Percentiles rank a stretch among this genome's conserved stretches.
phyloP scores from a whole-genome alignment of 2,888 invertebrate genomes.

The Phalangium opilio region DNA sequence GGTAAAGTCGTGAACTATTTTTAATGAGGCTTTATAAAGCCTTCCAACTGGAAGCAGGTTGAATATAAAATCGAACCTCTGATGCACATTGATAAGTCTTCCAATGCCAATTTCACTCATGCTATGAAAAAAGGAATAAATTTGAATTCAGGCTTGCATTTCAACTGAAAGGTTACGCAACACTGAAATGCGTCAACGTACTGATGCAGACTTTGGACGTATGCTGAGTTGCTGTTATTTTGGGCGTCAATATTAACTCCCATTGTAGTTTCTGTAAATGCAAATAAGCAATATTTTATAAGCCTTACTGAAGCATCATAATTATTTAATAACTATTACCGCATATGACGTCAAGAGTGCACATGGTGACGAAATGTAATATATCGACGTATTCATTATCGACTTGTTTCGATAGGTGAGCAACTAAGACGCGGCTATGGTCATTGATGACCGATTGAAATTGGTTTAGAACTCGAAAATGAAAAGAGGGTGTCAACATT shows the following conservation, averaged over 20 bases:
- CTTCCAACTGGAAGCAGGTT: too few species aligned
- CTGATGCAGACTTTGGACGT: slow-evolving; percentile 32
- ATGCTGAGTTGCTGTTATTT: slow-evolving; percentile 29
- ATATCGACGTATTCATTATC: slow-evolving; percentile 28
- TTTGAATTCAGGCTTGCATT: too few species aligned
- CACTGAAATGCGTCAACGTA: too few species aligned
- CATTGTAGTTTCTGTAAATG: slow-evolving; percentile 33
- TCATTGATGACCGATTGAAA: slow-evolving; percentile 52
- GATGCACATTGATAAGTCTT: too few species aligned
- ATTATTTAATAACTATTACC: too few species aligned
- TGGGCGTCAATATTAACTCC: slow-evolving; percentile 33
- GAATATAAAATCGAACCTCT: too few species aligned
- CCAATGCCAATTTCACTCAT: too few species aligned
- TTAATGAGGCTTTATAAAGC: too few species aligned
- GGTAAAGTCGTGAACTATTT: too few species aligned
- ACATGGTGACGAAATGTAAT: slow-evolving; percentile 33
- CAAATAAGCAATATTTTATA: neutral
- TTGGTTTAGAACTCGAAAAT: slow-evolving; percentile 56
- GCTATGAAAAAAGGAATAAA: too few species aligned
- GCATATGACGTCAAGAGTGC: slow-evolving; percentile 39
- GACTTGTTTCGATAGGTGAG: slow-evolving; percentile 34
- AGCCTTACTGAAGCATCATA: too few species aligned
- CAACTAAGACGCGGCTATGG: slow-evolving; percentile 41
- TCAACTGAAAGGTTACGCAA: too few species aligned
- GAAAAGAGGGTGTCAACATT: slow-evolving; percentile 59